phyloP scores from a whole-genome alignment of 2,797 vertebrate genomes.

The Mus spretus region DNA sequence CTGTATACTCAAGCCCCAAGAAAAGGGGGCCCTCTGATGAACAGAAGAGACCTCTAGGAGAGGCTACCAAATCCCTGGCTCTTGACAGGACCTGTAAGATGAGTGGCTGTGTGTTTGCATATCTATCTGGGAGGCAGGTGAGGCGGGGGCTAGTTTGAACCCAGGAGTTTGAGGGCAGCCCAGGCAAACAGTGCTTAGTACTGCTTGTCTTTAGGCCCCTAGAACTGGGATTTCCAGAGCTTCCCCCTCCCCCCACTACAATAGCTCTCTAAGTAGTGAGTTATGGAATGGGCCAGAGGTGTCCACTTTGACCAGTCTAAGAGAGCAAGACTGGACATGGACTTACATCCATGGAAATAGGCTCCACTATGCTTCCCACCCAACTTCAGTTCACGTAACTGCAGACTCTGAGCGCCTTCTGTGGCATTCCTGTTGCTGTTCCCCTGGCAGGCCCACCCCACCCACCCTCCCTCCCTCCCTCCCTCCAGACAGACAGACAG shows the following conservation, averaged over 20 bases:
- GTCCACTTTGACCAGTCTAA: not conserved
- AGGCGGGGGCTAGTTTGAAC: not conserved
- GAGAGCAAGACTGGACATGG: not conserved
- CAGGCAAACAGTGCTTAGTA: not conserved
- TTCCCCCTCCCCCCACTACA: not conserved
- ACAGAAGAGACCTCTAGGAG: not conserved
- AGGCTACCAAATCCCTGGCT: not conserved
- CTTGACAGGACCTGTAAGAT: not conserved
- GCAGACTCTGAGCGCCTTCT: not conserved
- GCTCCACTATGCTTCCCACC: not conserved
- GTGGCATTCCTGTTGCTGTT: not conserved
- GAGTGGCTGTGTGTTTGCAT: not conserved
- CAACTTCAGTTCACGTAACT: not conserved
- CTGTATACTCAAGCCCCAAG: not conserved
- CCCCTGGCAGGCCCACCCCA: accelerated
- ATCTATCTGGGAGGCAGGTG: not conserved
- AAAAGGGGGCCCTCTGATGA: not conserved
- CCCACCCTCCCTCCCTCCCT: not conserved
- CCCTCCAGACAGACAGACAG: too few relatives aligned
- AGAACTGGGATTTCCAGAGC: not conserved
- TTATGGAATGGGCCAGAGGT: not conserved
- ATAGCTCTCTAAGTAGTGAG: not conserved
- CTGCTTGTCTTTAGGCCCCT: not conserved
- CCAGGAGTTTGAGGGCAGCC: not conserved
- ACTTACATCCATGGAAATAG: not conserved